Base-by-base conservation (phyloP, 2,888 invertebrate species). In the Pammene aurita region DNA sequence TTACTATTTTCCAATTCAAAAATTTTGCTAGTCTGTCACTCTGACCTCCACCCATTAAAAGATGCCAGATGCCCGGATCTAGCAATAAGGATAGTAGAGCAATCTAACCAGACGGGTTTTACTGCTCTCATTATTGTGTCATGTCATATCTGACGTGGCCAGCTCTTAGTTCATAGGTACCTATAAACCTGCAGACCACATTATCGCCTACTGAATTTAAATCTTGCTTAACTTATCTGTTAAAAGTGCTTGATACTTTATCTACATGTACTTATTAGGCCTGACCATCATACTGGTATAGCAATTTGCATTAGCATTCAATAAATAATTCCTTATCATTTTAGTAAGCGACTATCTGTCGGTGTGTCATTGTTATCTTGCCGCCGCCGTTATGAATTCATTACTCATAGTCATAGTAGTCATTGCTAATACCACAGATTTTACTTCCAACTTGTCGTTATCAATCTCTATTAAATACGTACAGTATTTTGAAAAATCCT, bases 281-380 rank as follows among this genome's bases (percentile, higher is more conserved):
- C n/a, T n/a, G 16, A 41, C 7, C 41, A 57, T 35, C 46, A 34
- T 44, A 34, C 9, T 26, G n/a, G 44, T 26, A 18, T 50, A 50
- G 13, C 48, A 44, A 44, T 50, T 63, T 56, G 14, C 10, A 48
- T 52, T 68, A 52, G 6, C 58, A 42, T 56, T 44, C 62, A 52
- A 35, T 57, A 35, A 38, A 57, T 50, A 41, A 41, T 52, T n/a
- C 35, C 58, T 64, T 68, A 68, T 64, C 68, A 56, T 34, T 34
- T 52, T n/a, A 35, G 38, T 35, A 34, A 46, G 26, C 44, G 7
- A 14, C 48, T 56, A 62, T 48, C 48, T 42, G 42, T 63, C 44
- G 18, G 16, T 34, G 5, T 64, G 57, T 63, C 58, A 68, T 35
- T 44, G 35, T 63, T 68, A 68, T 63, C 63, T n/a, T 35, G 11